Evolutionary conservation across 2,113 vertebrate genomes (phyloP), one percentile per base, ranked within the genome.

Genomic region (Aepyceros melampus): DNA sequence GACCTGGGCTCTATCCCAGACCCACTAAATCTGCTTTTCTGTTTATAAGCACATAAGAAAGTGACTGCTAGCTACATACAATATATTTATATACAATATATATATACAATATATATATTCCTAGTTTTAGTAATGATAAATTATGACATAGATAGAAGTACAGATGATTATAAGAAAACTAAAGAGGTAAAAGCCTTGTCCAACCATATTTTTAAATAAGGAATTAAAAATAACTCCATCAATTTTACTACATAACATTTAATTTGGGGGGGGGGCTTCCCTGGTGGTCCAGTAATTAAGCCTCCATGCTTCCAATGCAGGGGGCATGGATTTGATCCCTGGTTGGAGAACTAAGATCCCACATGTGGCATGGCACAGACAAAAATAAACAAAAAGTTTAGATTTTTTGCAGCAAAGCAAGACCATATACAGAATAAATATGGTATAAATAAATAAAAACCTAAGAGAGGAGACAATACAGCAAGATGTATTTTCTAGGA

Each of bases 1-100:
- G 83, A 91, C 87, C 10, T 82, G n/a, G 12, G 58, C n/a, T 88
- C 6, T 96, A 47, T 23, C 31, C 43, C 49, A 92, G 76, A 83
- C 29, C 40, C 27, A 86, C 13, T 79, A 92, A 89, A 58, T 92
- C 49, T 96, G 31, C 31, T 97, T 93, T 93, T 96, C 58, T 97
- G 14, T 60, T 78, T 95, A 89, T 89, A 78, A 94, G 27, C 51
- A 91, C 58, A 82, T 36, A 97, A 93, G 56, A 96, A 23, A 91
- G 40, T 15, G 45, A 33, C n/a, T 94, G 10, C 29, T 36, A 82
- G 86, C 29, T 36, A 76, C 83, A 82, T 91, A 56, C 21, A 64
- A 36, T 76, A 67, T 45, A n/a, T n/a, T n/a, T 36, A 76, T 87
- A 82, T 91, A 56, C 21, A 64, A 36, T 76, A 67, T 45, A n/a